Percentiles rank a stretch among this genome's conserved stretches.
Conservation (phyloP, 2,797 vertebrate genomes). For the Simalia tracyae region DNA sequence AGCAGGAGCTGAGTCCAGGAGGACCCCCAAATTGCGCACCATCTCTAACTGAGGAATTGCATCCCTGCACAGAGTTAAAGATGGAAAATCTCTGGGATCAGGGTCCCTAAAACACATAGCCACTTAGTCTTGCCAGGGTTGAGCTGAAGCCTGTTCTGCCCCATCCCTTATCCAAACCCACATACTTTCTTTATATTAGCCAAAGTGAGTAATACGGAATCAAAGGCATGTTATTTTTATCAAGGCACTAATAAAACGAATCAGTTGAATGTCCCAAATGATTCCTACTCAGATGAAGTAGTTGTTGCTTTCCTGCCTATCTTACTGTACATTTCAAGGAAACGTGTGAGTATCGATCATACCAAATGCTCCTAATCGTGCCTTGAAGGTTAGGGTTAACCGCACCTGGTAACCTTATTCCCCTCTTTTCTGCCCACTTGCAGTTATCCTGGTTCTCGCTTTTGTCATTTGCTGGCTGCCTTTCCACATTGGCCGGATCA, state of each 20-base stretch:
- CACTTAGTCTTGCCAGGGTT: background rate
- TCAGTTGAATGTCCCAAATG: background rate
- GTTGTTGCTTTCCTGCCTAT: background rate
- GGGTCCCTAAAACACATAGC: background rate
- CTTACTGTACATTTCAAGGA: background rate
- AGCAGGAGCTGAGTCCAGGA: background rate
- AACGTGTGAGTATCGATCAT: background rate
- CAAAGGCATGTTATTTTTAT: background rate
- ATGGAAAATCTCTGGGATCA: background rate
- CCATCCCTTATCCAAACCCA: background rate
- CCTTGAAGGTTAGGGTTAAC: background rate
- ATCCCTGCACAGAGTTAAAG: background rate
- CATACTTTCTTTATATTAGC: background rate
- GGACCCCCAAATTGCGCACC: background rate
- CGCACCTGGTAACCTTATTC: background rate
- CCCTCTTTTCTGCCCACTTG: slow-evolving; percentile 32
- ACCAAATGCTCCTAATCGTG: background rate
- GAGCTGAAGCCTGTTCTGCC: background rate
- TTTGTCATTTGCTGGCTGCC: slow-evolving; percentile 90
- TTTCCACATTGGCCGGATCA: slow-evolving; percentile 86
- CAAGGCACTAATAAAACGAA: background rate
- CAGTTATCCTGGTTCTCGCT: slow-evolving; percentile 85
- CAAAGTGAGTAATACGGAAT: background rate
- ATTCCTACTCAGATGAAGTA: background rate
- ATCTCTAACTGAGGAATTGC: background rate